phyloP scores from a whole-genome alignment of 1,140 invertebrate species.

The Drosophila gunungcola region DNA sequence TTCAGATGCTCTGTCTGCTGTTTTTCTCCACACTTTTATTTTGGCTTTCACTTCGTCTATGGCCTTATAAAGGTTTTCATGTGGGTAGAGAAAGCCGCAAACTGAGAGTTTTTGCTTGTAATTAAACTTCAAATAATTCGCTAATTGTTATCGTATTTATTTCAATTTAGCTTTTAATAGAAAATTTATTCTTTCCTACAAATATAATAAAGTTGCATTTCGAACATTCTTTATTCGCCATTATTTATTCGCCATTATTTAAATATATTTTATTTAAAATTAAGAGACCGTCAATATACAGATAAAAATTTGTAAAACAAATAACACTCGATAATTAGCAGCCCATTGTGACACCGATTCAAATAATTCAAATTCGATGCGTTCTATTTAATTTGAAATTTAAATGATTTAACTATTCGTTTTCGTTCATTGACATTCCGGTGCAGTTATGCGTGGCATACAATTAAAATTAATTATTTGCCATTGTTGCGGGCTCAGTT shows the following conservation, averaged over 20 bases:
- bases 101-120: slow-evolving; percentile 15
- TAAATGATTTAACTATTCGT: slow-evolving; percentile 30
- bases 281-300: not conserved
- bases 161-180: not conserved
- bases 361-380: slow-evolving; percentile 26
- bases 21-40: slow-evolving; percentile 28
- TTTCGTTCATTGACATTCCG: slow-evolving; percentile 30
- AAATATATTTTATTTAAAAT: not conserved
- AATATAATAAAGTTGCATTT: too few species aligned
- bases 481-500: slow-evolving; percentile 64
- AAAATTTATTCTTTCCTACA: too few species aligned
- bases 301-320: slow-evolving; percentile 7
- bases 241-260: not conserved
- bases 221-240: too few species aligned
- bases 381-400: slow-evolving; percentile 43
- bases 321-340: slow-evolving; percentile 18
- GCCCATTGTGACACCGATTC: slow-evolving; percentile 31
- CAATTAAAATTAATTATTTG: slow-evolving; percentile 70
- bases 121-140: slow-evolving; percentile 33
- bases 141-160: slow-evolving; percentile 20
- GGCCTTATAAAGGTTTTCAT: slow-evolving; percentile 18
- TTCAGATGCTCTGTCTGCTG: slow-evolving; percentile 19
- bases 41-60: slow-evolving; percentile 16
- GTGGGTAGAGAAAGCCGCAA: slow-evolving; percentile 2
- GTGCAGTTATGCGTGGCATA: slow-evolving; percentile 44